Base-by-base conservation (phyloP, 2,113 vertebrate genomes). In the Drymodes brunneopygia region DNA sequence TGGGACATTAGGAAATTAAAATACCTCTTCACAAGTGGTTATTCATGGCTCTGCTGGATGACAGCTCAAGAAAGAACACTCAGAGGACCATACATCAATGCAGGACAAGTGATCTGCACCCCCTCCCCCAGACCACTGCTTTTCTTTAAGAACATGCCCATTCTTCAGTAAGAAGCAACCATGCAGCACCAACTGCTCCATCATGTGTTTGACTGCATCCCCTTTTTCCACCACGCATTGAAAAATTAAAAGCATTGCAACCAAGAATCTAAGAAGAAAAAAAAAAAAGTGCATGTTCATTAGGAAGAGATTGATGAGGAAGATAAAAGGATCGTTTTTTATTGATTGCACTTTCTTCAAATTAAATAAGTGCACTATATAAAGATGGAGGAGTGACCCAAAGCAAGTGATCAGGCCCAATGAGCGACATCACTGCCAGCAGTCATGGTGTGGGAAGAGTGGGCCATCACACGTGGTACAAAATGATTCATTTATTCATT, bases 281-380 rank as follows among this genome's bases (percentile, higher is more conserved):
- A 81, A 93, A 81, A 81, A 84, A 89, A 91, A 56, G 18, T 64
- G 67, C 47, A 36, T 29, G 61, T 64, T 96, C 93, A 90, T 96
- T 96, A 96, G 83, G 36, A 74, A 38, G 31, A 95, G 93, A 97
- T 95, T 92, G 94, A 95, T 94, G 93, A 93, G 56, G 54, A 94
- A 91, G 84, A 85, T 95, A 95, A 96, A 95, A 95, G 81, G 87
- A 90, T 92, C 29, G 7, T 51, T 93, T 94, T 61, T 86, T 94
- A 96, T 96, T 94, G 95, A 96, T 96, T 95, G 82, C 88, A 95
- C 95, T 96, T 95, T 92, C 93, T 95, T 95, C 87, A 95, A 94
- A 96, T 96, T 97, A 96, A 96, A 12, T 95, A 96, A 94, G 67
- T 93, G 90, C 85, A 60, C 67, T 89, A 92, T 90, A 93, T 96